Evolutionary conservation across 2,113 vertebrate species (phyloP), one percentile per base, ranked within the genome.

Genomic region (Dromas ardeola): DNA sequence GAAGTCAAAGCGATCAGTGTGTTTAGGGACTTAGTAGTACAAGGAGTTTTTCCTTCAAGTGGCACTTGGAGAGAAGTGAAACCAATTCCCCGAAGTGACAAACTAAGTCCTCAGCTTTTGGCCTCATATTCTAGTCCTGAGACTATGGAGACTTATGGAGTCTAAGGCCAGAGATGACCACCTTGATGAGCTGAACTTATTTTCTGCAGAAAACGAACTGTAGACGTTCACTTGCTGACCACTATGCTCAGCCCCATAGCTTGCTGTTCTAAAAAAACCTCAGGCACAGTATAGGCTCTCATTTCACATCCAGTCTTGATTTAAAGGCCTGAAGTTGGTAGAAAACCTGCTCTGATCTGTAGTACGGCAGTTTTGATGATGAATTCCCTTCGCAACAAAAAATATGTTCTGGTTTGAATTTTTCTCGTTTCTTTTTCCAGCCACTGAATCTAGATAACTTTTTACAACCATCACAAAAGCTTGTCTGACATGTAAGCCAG

Each of bases 121-220:
- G 72, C 32, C 10, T 78, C 16, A 0, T 61, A 3, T 62, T 86
- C 20, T 63, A n/a, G 30, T 13, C 1, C 0, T 12, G 38, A 67
- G 26, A 36, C 72, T 70, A 4, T 10, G 55, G 36, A 43, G 26
- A 9, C 14, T 77, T 70, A 12, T 0, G 9, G 32, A 76, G 20
- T 15, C 11, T 43, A 18, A 76, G 53, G 66, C 30, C 42, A 34
- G 58, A 81, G 84, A 29, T 30, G n/a, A 11, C 43, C 69, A 8
- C 34, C 56, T 43, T 43, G 7, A 8, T 26, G 20, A 22, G 49
- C 45, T 42, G 23, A 14, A 42, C 34, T 50, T 13, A 16, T 21
- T 27, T 49, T 53, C 59, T 80, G 72, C 67, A 62, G 72, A 22
- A 43, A 45, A 23, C 5, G 8, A 5, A 7, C 62, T 43, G 43